Evolutionary conservation across 2,797 vertebrate species (phyloP), one percentile per base, ranked within the genome.

Genomic region (Neopelma chrysocephalum): DNA sequence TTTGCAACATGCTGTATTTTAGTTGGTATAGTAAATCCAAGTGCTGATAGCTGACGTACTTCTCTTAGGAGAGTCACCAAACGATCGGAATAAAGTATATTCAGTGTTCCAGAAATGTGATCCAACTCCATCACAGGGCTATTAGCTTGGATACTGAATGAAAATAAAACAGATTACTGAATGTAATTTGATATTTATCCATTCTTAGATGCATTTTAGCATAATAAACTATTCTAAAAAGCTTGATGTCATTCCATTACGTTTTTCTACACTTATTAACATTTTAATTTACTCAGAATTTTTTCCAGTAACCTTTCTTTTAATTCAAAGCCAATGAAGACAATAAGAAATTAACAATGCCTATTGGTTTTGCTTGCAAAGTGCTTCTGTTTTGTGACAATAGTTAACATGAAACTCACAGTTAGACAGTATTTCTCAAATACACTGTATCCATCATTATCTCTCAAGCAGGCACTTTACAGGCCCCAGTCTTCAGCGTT

Each of bases 91-190:
- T 99, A 99, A 95, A 99, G 98, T 87, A 99, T 98, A 97, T 98
- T 99, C 82, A 99, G 93, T 36, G 98, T 97, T 60, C 99, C 99
- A 54, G 98, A 99, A 71, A 90, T 86, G 32, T 98, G 98, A 97
- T 99, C 99, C 97, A 99, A 96, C 92, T 99, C 99, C 99, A 99
- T 99, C 82, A 99, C 98, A 65, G 98, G 98, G 97, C 98, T 98
- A 94, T 98, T 99, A 71, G 99, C 99, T 95, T 99, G 98, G 89
- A 99, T 98, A 92, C 99, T 99, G 91, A 82, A 94, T 22, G 53
- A 97, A 96, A 95, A 95, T 47, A 42, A 90, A 83, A 78, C 19
- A 40, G 10, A 90, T 69, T 77, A 76, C 19, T 53, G 21, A 84
- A 84, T 43, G 66, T 22, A 61, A 85, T n/a, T 64, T 78, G 7